Evolutionary conservation across 92 coral and sea anemone species (phyloP).

Genomic region (Desmophyllum pertusum): DNA sequence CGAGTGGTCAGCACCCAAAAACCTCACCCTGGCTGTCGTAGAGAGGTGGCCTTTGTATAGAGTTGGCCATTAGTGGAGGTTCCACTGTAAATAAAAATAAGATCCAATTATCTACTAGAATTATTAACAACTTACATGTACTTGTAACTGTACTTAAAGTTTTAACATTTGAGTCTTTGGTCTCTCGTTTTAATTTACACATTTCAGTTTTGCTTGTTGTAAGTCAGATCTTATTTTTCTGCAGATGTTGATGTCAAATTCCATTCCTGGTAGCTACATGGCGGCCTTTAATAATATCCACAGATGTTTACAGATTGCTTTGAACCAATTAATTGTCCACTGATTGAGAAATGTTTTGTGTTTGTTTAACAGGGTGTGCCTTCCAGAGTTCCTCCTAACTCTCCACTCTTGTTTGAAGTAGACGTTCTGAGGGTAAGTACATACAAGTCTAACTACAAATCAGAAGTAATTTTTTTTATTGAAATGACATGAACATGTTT

Average conservation of each 20-base stretch:
- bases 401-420: constrained; percentile 90
- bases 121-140: neutral
- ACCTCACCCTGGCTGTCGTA: neutral
- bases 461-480: no score
- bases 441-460: no score
- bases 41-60: neutral
- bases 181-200: no score
- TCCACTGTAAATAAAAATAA: no score
- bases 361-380: constrained; percentile 75
- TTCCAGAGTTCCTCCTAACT: constrained; percentile 88
- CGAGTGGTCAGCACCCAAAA: no score
- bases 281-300: neutral
- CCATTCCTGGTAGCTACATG: neutral
- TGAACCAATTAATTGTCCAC: neutral
- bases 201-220: no score
- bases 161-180: neutral
- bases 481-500: neutral
- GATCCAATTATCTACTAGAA: neutral
- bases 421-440: constrained; percentile 90
- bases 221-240: no score
- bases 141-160: neutral
- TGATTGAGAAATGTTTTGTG: neutral
- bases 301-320: neutral
- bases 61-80: neutral
- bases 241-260: no score